Evolutionary conservation across 2,888 invertebrate species (phyloP).

Genomic region (Sturmia bella): DNA sequence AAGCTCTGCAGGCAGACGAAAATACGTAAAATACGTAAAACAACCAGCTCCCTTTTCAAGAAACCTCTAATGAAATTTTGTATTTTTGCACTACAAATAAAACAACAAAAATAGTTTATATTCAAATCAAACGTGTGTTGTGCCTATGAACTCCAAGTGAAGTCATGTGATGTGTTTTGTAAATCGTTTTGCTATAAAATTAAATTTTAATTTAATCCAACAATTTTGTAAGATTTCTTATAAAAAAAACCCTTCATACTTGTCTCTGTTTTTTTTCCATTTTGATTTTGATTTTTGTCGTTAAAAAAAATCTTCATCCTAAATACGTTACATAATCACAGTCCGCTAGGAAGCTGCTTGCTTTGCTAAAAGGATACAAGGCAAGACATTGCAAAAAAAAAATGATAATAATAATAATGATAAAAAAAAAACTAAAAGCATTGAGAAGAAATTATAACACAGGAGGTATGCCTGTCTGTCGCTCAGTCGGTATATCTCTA

Average conservation of each 20-base stretch:
- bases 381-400: constrained; percentile 43
- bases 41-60: too few relatives aligned
- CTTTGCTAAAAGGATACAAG: constrained; percentile 31
- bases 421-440: neutral
- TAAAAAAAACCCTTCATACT: constrained; percentile 16
- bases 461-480: constrained; percentile 12
- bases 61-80: too few relatives aligned
- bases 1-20: neutral
- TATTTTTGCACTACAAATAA: neutral
- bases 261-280: constrained; percentile 6
- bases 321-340: constrained; percentile 66
- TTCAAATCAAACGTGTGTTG: constrained; percentile 26
- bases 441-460: constrained; percentile 16
- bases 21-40: neutral
- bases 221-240: constrained; percentile 22
- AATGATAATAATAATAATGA: constrained; percentile 11
- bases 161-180: constrained; percentile 11
- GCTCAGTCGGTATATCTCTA: constrained; percentile 14
- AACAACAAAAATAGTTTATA: neutral
- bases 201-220: neutral
- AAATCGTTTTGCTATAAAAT: constrained; percentile 2
- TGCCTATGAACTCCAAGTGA: constrained; percentile 4
- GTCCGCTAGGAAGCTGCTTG: constrained; percentile 49
- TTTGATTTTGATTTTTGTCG: constrained; percentile 34
- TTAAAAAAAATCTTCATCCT: constrained; percentile 45